Conservation (phyloP, 2,888 invertebrate species). For the Escarpia spicata region DNA sequence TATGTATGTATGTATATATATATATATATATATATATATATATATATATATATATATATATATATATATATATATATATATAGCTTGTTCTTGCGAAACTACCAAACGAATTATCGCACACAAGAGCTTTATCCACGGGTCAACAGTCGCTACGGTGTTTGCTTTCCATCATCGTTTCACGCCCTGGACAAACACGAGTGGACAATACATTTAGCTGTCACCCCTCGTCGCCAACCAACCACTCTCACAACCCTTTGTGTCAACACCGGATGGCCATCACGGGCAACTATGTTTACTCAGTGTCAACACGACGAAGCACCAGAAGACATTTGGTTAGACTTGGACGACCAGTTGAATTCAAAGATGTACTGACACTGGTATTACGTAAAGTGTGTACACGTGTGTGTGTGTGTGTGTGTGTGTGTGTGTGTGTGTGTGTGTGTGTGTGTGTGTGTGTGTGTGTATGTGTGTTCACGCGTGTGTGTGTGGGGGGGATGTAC, state of each 20-base stretch:
- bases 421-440: conserved; percentile 27
- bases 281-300: background rate
- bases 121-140: background rate
- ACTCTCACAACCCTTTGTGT: background rate
- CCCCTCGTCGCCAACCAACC: background rate
- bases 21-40: too few species aligned
- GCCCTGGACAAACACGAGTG: background rate
- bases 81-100: too few species aligned
- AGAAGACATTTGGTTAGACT: background rate
- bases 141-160: background rate
- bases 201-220: background rate
- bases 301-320: background rate
- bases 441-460: conserved; percentile 23
- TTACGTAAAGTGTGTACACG: conserved; percentile 19
- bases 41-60: too few species aligned
- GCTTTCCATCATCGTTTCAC: conserved; percentile 1
- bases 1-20: too few species aligned
- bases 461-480: background rate
- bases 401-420: conserved; percentile 31
- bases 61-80: too few species aligned
- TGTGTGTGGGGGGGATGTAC: background rate
- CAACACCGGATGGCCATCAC: background rate
- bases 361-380: background rate
- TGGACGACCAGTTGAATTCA: background rate
- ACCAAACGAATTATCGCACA: background rate